phyloP scores from a whole-genome alignment of 2,797 vertebrate genomes.

The Coccyzus lansbergi region DNA sequence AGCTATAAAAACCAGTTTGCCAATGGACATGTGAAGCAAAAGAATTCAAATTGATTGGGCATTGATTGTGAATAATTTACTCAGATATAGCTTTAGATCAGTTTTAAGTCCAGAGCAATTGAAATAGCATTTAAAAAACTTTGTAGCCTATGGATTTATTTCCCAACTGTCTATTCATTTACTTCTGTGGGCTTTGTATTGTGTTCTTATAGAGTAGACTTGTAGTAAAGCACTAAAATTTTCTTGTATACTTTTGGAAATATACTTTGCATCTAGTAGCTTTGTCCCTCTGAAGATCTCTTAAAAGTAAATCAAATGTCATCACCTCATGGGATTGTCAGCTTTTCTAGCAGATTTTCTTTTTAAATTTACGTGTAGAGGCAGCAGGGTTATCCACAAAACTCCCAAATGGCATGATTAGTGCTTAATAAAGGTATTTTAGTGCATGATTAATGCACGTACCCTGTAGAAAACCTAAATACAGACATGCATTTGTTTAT shows the following conservation, averaged over 20 bases:
- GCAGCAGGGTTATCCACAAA: neutral
- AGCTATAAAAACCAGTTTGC: neutral
- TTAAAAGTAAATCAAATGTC: neutral
- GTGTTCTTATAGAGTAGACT: neutral
- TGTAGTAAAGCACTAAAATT: neutral
- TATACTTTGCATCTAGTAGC: neutral
- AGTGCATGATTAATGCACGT: neutral
- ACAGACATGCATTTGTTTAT: neutral
- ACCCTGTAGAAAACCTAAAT: neutral
- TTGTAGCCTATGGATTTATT: neutral
- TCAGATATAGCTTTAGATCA: neutral
- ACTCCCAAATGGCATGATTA: neutral
- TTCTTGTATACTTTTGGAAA: neutral
- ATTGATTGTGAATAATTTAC: neutral
- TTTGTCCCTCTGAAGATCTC: neutral
- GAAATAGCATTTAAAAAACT: neutral
- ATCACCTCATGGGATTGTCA: neutral
- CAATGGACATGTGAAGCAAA: neutral
- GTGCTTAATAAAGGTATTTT: neutral
- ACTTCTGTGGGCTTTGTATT: neutral
- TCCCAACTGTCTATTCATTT: neutral
- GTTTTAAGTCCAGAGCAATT: neutral
- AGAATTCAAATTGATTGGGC: neutral
- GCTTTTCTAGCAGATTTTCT: neutral
- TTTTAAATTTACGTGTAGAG: neutral